Conservation (phyloP, 2,797 vertebrate genomes). For the Phoebastria nigripes region DNA sequence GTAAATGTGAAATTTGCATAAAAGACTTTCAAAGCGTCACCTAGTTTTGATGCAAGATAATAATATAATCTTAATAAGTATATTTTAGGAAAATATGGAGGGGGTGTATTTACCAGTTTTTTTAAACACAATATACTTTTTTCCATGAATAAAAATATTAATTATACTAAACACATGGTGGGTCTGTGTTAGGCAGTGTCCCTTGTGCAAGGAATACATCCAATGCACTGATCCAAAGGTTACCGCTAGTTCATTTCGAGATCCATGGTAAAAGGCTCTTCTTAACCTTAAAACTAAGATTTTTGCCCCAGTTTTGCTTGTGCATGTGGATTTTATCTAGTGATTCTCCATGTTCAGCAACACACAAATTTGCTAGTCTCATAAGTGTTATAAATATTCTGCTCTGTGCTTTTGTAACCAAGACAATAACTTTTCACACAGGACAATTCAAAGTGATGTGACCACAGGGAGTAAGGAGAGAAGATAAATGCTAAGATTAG, state of each 20-base stretch:
- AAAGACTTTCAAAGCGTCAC: not conserved
- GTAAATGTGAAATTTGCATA: not conserved
- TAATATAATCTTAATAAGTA: not conserved
- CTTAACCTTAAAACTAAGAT: not conserved
- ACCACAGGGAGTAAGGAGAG: not conserved
- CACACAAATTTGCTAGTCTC: not conserved
- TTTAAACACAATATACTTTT: not conserved
- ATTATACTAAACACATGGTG: not conserved
- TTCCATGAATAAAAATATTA: not conserved
- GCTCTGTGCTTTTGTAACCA: not conserved
- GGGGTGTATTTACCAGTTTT: not conserved
- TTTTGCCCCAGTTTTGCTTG: not conserved
- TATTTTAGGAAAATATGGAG: not conserved
- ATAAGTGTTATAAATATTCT: not conserved
- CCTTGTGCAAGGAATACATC: not conserved
- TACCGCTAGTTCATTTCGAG: not conserved
- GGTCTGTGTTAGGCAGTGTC: not conserved
- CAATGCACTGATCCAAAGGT: not conserved
- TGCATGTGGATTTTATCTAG: not conserved
- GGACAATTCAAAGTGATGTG: not conserved
- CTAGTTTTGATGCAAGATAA: not conserved
- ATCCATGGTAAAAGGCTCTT: not conserved
- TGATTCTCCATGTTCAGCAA: not conserved
- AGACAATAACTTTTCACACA: conserved; percentile 18
- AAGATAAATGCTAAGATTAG: conserved; percentile 8